These are phyloP conservation scores for Rattus rattus DNA, from an alignment of 2,113 vertebrate species.

Conservation along the genomic window DNA sequence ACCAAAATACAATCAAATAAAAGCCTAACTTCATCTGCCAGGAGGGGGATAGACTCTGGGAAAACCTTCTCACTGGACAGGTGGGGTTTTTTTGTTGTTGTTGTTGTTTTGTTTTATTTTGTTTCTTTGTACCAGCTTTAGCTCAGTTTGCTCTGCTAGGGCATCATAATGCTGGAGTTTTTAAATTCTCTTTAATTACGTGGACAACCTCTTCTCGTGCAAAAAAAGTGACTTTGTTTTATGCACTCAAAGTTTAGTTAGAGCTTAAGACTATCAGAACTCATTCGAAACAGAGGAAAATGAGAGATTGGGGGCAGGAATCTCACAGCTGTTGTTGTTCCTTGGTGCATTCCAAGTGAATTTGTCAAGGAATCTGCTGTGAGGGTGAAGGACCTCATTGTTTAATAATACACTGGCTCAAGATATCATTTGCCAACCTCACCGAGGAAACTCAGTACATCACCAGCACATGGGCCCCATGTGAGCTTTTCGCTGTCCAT, in stretches of 20 bases:
- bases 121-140: not conserved
- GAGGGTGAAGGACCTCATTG: slow-evolving; percentile 62
- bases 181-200: slow-evolving; percentile 29
- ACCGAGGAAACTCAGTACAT: slow-evolving; percentile 61
- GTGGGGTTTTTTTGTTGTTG: too few species aligned
- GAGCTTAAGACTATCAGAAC: not conserved
- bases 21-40: not conserved
- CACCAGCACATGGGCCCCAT: not conserved
- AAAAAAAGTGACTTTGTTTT: slow-evolving; percentile 33
- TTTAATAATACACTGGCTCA: slow-evolving; percentile 70
- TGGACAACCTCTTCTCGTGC: not conserved
- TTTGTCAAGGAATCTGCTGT: slow-evolving; percentile 64
- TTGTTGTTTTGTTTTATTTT: too few species aligned
- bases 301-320: not conserved
- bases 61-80: not conserved
- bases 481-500: not conserved
- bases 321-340: slow-evolving; percentile 62
- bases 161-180: not conserved
- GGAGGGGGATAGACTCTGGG: not conserved
- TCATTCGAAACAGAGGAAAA: not conserved
- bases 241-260: not conserved
- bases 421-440: slow-evolving; percentile 68
- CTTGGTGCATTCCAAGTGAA: slow-evolving; percentile 51
- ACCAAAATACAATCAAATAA: not conserved
- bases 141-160: not conserved